Conservation (phyloP, 2,888 invertebrate species). For the Sminthurinus aureus region DNA sequence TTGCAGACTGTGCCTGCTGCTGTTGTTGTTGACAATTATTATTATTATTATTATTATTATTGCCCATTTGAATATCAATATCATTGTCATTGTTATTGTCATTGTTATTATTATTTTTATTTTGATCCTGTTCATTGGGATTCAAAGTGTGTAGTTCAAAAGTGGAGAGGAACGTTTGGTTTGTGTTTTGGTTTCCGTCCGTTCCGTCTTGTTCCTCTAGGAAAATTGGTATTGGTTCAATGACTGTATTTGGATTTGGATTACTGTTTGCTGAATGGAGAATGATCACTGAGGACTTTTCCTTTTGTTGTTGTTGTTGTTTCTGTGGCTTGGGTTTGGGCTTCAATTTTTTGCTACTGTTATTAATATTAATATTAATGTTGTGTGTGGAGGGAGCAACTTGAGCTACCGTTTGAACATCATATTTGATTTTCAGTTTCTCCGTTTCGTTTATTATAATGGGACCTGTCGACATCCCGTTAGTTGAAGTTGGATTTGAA, state of each 20-base stretch:
- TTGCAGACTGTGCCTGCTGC: background rate
- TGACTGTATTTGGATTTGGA: conserved; percentile 27
- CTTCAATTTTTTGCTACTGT: background rate
- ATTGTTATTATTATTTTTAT: background rate
- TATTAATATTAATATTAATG: background rate
- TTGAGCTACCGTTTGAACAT: no score
- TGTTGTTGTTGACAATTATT: background rate
- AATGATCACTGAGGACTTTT: background rate
- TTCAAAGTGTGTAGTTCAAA: background rate
- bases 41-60: background rate
- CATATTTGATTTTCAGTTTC: conserved; percentile 5
- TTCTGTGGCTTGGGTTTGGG: no score
- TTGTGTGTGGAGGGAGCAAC: no score
- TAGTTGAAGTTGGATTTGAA: conserved; percentile 24
- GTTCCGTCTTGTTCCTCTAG: conserved; percentile 5
- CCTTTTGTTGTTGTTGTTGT: conserved; percentile 18
- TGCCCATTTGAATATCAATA: background rate
- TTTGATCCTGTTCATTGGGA: background rate
- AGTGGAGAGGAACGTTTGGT: background rate
- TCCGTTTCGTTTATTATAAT: background rate
- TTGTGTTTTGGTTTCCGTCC: background rate
- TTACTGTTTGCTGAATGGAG: background rate
- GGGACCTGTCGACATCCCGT: conserved; percentile 11
- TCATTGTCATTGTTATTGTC: background rate
- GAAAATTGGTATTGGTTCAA: conserved; percentile 20